Percentiles rank a stretch among this genome's conserved stretches.
Conservation (phyloP, 64 coral and sea anemone genomes). For the Hydrozoanthus tunicans region DNA sequence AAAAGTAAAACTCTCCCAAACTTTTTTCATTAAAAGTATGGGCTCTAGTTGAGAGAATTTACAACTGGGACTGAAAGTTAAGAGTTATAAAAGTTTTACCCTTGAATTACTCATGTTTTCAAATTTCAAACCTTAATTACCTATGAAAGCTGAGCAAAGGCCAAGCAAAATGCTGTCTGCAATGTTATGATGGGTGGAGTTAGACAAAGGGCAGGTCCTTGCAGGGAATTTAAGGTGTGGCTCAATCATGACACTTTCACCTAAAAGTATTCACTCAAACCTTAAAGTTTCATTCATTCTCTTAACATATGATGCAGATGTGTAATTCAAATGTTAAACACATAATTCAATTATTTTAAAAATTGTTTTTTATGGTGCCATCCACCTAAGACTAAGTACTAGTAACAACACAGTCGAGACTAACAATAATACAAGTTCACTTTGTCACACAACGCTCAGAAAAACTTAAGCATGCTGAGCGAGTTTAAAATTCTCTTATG, state of each 20-base stretch:
- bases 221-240: conserved; percentile 37
- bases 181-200: conserved; percentile 5
- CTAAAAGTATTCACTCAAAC: neutral
- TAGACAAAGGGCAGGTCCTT: neutral
- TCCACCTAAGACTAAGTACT: no score
- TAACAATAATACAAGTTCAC: neutral
- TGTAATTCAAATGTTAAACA: no score
- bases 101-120: neutral
- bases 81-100: neutral
- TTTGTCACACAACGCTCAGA: conserved; percentile 36
- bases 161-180: neutral
- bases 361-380: no score
- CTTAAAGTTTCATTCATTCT: neutral
- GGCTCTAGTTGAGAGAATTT: no score
- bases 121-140: neutral
- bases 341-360: no score
- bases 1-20: no score
- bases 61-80: neutral
- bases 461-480: neutral
- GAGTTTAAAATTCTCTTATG: neutral
- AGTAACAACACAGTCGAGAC: neutral
- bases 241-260: neutral
- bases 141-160: neutral
- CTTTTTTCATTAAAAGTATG: no score
- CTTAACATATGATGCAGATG: no score